A percentile compares a stretch with the other conserved stretches of the same genome.
phyloP scores from a whole-genome alignment of 1,140 invertebrate genomes.

The Ridgeia piscesae region DNA sequence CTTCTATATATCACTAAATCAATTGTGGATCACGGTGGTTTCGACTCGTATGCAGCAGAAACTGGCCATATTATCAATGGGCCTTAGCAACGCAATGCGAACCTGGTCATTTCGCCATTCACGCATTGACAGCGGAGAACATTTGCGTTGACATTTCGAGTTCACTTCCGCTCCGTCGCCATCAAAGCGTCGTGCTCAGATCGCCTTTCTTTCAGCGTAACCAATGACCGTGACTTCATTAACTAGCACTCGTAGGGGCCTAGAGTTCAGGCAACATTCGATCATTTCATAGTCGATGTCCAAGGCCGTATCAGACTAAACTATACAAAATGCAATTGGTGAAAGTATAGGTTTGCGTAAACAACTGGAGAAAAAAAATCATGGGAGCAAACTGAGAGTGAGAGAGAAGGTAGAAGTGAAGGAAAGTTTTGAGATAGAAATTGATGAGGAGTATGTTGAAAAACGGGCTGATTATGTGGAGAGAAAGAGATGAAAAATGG shows the following conservation, averaged over 20 bases:
- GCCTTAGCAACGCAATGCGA: not conserved
- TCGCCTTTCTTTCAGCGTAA: not conserved
- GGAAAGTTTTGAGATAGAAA: no score
- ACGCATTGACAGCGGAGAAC: not conserved
- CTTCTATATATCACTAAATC: not conserved
- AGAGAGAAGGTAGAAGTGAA: no score
- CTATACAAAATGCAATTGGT: not conserved
- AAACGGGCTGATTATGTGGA: no score
- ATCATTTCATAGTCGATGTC: not conserved
- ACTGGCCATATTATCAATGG: not conserved
- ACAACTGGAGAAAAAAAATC: no score
- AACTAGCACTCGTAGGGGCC: not conserved
- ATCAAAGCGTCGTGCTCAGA: not conserved
- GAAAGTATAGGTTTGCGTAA: no score
- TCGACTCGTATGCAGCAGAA: not conserved
- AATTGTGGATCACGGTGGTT: not conserved
- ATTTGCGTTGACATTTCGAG: not conserved
- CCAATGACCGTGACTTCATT: not conserved
- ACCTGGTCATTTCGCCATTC: not conserved
- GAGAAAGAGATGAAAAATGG: no score
- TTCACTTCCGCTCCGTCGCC: not conserved
- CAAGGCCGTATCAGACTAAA: not conserved
- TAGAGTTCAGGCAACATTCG: not conserved
- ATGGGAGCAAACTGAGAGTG: no score
- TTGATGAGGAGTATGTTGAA: no score